phyloP scores from a whole-genome alignment of 2,113 vertebrate species.

The Peromyscus polionotus region DNA sequence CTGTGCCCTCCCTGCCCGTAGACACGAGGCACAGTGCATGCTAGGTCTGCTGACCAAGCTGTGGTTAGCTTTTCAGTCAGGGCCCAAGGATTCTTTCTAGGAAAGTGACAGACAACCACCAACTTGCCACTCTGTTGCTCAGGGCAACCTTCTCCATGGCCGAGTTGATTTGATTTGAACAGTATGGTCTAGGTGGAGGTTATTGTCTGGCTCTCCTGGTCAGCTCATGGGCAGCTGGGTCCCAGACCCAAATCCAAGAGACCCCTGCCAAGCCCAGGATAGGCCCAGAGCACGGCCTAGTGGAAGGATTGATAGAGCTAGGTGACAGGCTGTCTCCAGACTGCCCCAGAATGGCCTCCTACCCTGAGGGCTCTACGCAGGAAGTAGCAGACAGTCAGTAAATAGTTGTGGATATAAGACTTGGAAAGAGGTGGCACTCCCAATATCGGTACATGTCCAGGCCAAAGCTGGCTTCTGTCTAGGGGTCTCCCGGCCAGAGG shows the following conservation, averaged over 20 bases:
- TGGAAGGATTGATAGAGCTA: background rate
- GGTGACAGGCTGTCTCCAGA: background rate
- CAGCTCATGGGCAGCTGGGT: background rate
- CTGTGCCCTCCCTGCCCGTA: background rate
- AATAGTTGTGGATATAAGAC: background rate
- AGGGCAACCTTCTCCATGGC: background rate
- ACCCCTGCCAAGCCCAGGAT: background rate
- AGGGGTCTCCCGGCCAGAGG: background rate
- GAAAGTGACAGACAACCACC: background rate
- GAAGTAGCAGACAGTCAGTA: background rate
- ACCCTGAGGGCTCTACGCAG: background rate
- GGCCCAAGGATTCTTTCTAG: background rate
- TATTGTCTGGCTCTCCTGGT: background rate
- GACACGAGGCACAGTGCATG: background rate
- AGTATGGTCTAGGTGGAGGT: background rate
- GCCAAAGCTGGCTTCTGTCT: background rate
- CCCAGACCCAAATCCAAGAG: background rate
- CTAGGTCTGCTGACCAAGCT: background rate
- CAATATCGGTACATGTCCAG: background rate
- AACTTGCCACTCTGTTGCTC: background rate
- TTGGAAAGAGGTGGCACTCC: background rate
- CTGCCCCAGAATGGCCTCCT: background rate
- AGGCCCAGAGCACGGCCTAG: background rate
- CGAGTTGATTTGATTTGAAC: background rate
- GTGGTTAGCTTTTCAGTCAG: background rate